Evolutionary conservation across 2,797 vertebrate species (phyloP).

Genomic region (Mus caroli): DNA sequence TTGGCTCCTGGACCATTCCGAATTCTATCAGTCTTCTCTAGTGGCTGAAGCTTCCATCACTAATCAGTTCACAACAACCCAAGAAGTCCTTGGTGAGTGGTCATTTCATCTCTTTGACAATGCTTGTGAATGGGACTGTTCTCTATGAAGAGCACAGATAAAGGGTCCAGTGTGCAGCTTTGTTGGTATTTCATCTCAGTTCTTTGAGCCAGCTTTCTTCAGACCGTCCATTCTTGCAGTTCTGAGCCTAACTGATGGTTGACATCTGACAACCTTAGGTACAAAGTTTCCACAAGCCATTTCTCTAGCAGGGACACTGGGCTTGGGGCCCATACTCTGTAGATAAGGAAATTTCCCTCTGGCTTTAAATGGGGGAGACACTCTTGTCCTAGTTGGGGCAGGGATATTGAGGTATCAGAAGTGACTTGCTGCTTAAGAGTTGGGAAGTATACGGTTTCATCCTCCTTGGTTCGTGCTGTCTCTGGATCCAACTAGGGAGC

Average conservation of each 20-base stretch:
- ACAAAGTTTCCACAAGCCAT: neutral
- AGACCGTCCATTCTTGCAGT: slow-evolving; percentile 61
- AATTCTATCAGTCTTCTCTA: neutral
- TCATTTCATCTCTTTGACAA: slow-evolving; percentile 69
- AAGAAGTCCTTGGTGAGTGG: slow-evolving; percentile 71
- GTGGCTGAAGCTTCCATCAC: neutral
- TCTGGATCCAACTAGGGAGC: neutral
- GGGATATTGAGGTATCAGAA: no score
- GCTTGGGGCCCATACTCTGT: neutral
- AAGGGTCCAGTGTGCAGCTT: slow-evolving; percentile 66
- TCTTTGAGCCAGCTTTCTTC: slow-evolving; percentile 57
- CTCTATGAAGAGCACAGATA: slow-evolving; percentile 49
- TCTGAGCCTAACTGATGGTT: slow-evolving; percentile 8
- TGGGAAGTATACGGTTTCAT: neutral
- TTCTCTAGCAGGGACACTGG: neutral
- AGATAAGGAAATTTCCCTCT: neutral
- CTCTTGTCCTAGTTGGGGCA: neutral
- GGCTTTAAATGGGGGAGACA: neutral
- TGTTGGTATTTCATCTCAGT: slow-evolving; percentile 57
- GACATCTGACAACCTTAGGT: neutral
- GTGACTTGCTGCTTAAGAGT: neutral
- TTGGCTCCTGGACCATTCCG: slow-evolving; percentile 12
- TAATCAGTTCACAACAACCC: slow-evolving; percentile 1
- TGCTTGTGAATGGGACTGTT: slow-evolving; percentile 77
- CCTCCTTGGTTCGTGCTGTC: neutral